A percentile compares a stretch with the other conserved stretches of the same genome.
phyloP scores from a whole-genome alignment of 2,113 vertebrate genomes.

The Cinclus mexicanus region DNA sequence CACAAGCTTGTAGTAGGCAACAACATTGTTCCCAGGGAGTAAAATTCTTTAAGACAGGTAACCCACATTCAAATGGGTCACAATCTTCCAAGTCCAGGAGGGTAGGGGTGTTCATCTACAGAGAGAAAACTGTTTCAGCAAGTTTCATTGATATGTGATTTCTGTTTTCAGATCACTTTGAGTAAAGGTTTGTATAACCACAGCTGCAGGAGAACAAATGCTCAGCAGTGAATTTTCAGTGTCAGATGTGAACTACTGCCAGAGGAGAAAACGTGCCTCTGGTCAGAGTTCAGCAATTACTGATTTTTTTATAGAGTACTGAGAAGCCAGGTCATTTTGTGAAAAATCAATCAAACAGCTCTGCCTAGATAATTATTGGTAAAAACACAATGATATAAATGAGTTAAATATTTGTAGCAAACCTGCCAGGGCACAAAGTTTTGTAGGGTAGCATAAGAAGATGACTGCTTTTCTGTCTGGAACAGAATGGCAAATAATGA shows the following conservation, averaged over 20 bases:
- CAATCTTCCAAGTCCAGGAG: background rate
- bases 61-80: background rate
- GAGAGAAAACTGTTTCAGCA: background rate
- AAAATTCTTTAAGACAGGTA: background rate
- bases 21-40: background rate
- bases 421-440: background rate
- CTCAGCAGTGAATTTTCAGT: background rate
- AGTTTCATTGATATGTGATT: background rate
- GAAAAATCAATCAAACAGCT: background rate
- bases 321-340: background rate
- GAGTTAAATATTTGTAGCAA: background rate
- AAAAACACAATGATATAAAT: background rate
- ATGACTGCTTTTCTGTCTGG: background rate
- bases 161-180: background rate
- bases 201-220: background rate
- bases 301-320: background rate
- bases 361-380: background rate
- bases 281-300: background rate
- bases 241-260: background rate
- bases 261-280: background rate
- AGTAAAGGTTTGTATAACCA: background rate
- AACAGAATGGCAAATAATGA: background rate
- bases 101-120: background rate
- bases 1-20: background rate
- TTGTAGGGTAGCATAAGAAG: background rate